Evolutionary conservation across 1,140 invertebrate species (phyloP), one percentile per base, ranked within the genome.

Genomic region (Trissolcus basalis): DNA sequence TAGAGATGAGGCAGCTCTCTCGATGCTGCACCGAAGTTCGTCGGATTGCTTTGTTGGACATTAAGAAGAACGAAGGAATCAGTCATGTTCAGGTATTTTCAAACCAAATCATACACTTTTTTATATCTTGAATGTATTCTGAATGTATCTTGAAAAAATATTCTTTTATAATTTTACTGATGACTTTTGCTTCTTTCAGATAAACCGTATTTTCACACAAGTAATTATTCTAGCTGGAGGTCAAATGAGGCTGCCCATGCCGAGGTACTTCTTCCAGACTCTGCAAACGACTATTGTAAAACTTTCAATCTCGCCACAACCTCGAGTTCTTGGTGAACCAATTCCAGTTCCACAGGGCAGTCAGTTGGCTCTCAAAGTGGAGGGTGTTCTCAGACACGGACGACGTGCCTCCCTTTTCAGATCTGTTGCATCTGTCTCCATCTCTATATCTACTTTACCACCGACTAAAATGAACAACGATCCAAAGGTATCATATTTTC

Each of bases 241-340:
- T 12, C 92, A 92, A 55, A 82, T 87, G 63, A 80, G 85, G 15
- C 83, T 95, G 7, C 91, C 93, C 39, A 91, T 95, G 77, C 95
- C 96, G 12, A 89, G 96, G 36, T 96, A 94, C 81, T 96, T 96
- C 84, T 97, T 96, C 88, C 96, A 97, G 90, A 91, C 93, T 5
- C 87, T 96, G 8, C 96, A 97, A 85, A 92, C 92, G 0, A 97
- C 96, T 6, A 91, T 90, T 59, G 92, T 96, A 0, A 92, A 96
- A 89, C 85, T 97, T 47, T 94, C 95, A 0, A 92, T 97, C 7
- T 94, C 93, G 32, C 96, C 96, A 0, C 95, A 96, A 84, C 95
- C 95, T 0, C 88, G 93, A 72, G 91, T 92, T 32, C 89, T 92
- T 81, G 93, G 93, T 0, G 95, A 96, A 78, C 93, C 93, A 0